A percentile compares a stretch with the other conserved stretches of the same genome.
Evolutionary conservation across 2,797 vertebrate species (phyloP).

Genomic region (Poeciliopsis paucimaculata): DNA sequence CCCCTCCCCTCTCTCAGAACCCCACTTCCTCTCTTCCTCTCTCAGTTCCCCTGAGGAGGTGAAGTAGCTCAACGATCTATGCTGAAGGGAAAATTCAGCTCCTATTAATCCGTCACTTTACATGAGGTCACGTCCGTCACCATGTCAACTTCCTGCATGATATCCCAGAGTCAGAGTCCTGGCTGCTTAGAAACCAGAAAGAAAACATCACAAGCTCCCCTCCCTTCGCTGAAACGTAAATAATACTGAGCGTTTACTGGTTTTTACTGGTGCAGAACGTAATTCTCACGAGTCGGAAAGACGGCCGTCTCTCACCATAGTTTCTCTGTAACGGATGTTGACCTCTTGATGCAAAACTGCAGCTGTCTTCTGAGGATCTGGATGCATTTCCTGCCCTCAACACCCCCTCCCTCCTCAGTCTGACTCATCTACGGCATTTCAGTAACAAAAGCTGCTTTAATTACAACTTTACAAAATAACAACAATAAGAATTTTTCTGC

Average conservation of each 20-base stretch:
- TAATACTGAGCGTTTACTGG: constrained; percentile 16
- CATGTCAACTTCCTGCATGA: constrained; percentile 42
- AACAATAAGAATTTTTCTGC: not conserved
- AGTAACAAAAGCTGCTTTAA: not conserved
- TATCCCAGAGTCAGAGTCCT: constrained; percentile 17
- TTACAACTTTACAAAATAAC: not conserved
- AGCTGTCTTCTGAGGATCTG: constrained; percentile 48
- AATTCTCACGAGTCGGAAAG: not conserved
- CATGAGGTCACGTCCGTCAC: constrained; percentile 65
- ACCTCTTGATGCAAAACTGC: constrained; percentile 38
- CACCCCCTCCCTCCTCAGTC: constrained; percentile 9
- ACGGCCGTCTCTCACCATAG: constrained; percentile 16
- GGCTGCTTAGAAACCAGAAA: not conserved
- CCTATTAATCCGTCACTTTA: constrained; percentile 35
- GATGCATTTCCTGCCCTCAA: constrained; percentile 46
- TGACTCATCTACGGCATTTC: constrained; percentile 15
- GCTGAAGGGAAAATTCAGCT: constrained; percentile 50
- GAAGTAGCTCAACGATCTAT: constrained; percentile 16
- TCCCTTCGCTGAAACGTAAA: constrained; percentile 24
- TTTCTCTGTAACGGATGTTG: constrained; percentile 31
- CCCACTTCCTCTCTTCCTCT: constrained; percentile 48
- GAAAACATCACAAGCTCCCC: constrained; percentile 4
- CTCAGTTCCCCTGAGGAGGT: constrained; percentile 56
- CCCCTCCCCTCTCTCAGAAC: not conserved
- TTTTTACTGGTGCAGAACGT: not conserved